Conservation (phyloP, 1,140 invertebrate species). For the Drosophila subobscura region DNA sequence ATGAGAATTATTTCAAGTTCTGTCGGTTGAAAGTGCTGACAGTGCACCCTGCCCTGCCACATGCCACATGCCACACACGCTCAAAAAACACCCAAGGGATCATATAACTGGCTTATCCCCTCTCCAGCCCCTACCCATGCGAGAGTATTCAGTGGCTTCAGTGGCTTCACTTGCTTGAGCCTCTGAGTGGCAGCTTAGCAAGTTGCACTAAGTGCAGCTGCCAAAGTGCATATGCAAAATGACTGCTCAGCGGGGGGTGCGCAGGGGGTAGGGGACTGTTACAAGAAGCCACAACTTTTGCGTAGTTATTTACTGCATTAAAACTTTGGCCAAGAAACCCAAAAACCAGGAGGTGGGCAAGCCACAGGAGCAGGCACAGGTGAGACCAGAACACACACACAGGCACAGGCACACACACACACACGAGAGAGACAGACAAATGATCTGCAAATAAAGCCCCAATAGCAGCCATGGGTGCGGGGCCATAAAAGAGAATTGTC, state of each 20-base stretch:
- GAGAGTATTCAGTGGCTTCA: slow-evolving; percentile 8
- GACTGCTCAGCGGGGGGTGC: background rate
- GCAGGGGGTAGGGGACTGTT: background rate
- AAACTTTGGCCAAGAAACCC: slow-evolving; percentile 26
- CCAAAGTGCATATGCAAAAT: slow-evolving; percentile 38
- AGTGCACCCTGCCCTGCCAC: slow-evolving; percentile 13
- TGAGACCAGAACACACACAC: background rate
- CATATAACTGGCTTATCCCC: slow-evolving; percentile 31
- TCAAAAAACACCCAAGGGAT: slow-evolving; percentile 31
- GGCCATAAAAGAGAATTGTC: background rate
- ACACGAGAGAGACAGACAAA: background rate
- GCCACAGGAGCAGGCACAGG: background rate
- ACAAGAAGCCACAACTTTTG: slow-evolving; percentile 31
- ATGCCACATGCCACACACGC: too few relatives aligned
- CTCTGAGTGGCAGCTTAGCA: background rate
- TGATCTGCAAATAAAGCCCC: background rate
- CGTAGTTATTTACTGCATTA: slow-evolving; percentile 53
- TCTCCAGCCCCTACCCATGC: background rate
- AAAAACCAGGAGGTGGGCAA: background rate
- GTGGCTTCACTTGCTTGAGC: too few relatives aligned
- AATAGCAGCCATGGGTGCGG: background rate
- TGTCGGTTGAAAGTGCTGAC: slow-evolving; percentile 21
- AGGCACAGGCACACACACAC: background rate
- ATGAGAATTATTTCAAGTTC: slow-evolving; percentile 27
- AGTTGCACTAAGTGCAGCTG: too few relatives aligned